A percentile compares a stretch with the other conserved stretches of the same genome.
Conservation (phyloP, 1,140 invertebrate genomes). For the Portunus trituberculatus region DNA sequence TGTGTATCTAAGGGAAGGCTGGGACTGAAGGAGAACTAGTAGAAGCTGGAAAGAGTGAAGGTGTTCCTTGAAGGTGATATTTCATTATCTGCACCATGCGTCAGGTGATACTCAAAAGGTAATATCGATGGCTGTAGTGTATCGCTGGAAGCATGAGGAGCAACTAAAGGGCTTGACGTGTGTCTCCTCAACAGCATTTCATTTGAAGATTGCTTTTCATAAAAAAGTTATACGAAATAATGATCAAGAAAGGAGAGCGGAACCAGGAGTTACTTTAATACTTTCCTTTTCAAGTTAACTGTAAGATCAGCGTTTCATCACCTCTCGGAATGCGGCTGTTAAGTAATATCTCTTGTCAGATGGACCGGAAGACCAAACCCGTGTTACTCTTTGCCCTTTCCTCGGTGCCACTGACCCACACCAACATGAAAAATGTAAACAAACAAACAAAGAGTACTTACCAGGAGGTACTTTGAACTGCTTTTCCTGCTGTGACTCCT, state of each 20-base stretch:
- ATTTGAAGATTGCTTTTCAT: too few relatives aligned
- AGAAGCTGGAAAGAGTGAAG: neutral
- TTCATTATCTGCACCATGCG: too few relatives aligned
- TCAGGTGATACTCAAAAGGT: too few relatives aligned
- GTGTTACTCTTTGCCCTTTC: constrained; percentile 24
- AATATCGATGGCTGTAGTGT: too few relatives aligned
- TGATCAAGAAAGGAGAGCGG: too few relatives aligned
- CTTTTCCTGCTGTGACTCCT: constrained; percentile 35
- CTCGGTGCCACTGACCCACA: neutral
- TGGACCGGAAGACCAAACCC: neutral
- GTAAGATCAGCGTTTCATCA: neutral
- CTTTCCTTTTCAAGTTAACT: neutral
- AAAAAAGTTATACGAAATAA: too few relatives aligned
- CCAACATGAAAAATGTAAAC: neutral
- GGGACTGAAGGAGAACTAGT: neutral
- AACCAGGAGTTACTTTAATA: neutral
- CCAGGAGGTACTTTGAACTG: constrained; percentile 53
- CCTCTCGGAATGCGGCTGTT: neutral
- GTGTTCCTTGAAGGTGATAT: too few relatives aligned
- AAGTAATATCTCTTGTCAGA: neutral
- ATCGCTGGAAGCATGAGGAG: too few relatives aligned
- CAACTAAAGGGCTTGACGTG: too few relatives aligned
- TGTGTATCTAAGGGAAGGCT: neutral
- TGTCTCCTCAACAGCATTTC: too few relatives aligned
- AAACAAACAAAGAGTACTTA: constrained; percentile 35